Percentiles rank a stretch among this genome's conserved stretches.
Conservation (phyloP, 1,140 invertebrate species). For the Drepana arcuata region DNA sequence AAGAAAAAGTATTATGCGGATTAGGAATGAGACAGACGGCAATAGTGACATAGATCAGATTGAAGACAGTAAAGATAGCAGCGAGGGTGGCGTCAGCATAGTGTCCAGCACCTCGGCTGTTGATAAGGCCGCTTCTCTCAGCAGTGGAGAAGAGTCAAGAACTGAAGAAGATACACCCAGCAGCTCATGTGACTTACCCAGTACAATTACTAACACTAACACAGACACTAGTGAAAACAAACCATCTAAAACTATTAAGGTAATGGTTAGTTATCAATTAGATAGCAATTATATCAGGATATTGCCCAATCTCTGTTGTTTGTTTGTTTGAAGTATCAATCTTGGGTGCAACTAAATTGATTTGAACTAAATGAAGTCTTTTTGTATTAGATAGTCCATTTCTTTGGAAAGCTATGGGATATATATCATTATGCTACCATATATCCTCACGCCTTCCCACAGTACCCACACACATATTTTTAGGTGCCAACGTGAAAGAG, state of each 20-base stretch:
- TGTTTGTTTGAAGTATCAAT: too few relatives aligned
- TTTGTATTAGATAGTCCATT: too few relatives aligned
- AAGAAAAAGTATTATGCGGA: slow-evolving; percentile 73
- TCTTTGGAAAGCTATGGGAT: too few relatives aligned
- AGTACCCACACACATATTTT: too few relatives aligned
- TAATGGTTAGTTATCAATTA: slow-evolving; percentile 11
- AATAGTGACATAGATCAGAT: slow-evolving; percentile 25
- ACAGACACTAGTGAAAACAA: slow-evolving; percentile 33
- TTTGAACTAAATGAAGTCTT: too few relatives aligned
- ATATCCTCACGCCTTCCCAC: too few relatives aligned
- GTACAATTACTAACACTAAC: slow-evolving; percentile 4
- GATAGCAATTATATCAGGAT: too few relatives aligned
- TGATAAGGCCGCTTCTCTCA: slow-evolving; percentile 28
- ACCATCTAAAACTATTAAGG: slow-evolving; percentile 35
- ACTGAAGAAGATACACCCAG: slow-evolving; percentile 15
- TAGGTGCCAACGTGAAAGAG: too few relatives aligned
- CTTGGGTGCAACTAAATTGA: too few relatives aligned
- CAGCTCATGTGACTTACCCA: slow-evolving; percentile 21
- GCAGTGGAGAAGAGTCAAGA: slow-evolving; percentile 24
- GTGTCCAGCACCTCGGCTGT: slow-evolving; percentile 22
- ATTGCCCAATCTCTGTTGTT: too few relatives aligned
- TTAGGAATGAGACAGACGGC: slow-evolving; percentile 30
- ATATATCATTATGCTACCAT: too few relatives aligned
- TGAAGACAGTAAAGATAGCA: slow-evolving; percentile 32
- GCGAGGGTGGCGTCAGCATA: slow-evolving; percentile 20